Evolutionary conservation across 2,113 vertebrate genomes (phyloP), one percentile per base, ranked within the genome.

Genomic region (Holacanthus passer): DNA sequence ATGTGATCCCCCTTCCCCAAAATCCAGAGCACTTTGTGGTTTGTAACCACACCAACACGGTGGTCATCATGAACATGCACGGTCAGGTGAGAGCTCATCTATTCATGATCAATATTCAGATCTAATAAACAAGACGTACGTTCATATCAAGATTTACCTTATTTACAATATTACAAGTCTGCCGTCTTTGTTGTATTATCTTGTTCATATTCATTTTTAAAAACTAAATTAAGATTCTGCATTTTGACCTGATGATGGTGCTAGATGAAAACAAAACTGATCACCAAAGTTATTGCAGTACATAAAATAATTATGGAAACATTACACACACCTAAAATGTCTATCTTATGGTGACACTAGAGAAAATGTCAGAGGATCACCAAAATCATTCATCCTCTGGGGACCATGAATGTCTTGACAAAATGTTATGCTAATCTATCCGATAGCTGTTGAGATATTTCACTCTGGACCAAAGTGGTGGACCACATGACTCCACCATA

Each of bases 21-120:
- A 98, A 97, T 67, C 97, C 98, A 2, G 97, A 99, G 77, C 97
- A 98, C 90, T 99, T 99, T 0, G 96, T 99, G 48, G 96, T 99
- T 78, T 99, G 98, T 82, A 99, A 98, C 94, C 95, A 97, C 77
- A 99, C 98, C 0, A 97, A 96, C 83, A 98, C 96, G 0, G 97
- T 99, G 0, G 97, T 98, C 86, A 95, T 99, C 84, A 97, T 99
- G 97, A 98, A 96, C 94, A 97, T 98, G 96, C 96, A 96, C 64
- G 98, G 98, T 13, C 97, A 99, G 81, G 98, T 99, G 93, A 90
- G 96, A 56, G 7, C 7, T 32, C 63, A n/a, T n/a, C n/a, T n/a
- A n/a, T n/a, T n/a, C n/a, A 22, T 19, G 7, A 62, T 7, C 16
- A 24, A 35, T 50, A 20, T 13, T 66, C 64, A 48, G 2, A 69